Conservation (phyloP, 1,140 invertebrate genomes). For the Radopholus similis region DNA sequence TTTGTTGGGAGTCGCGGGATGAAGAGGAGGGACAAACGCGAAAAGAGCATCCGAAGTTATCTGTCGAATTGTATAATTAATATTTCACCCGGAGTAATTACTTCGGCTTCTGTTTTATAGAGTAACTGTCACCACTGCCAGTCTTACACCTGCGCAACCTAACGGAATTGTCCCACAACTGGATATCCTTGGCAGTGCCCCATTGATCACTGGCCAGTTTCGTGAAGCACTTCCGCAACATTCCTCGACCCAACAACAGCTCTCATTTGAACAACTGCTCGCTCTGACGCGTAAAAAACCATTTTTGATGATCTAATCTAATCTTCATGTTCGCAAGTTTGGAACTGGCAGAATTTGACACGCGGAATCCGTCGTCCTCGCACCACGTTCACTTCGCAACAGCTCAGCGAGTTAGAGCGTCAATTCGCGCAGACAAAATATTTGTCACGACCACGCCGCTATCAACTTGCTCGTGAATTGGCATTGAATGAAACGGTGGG, state of each 20-base stretch:
- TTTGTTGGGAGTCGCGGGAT: no score
- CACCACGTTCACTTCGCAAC: slow-evolving; percentile 96
- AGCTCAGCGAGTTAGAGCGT: slow-evolving; percentile 91
- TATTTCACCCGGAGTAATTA: neutral
- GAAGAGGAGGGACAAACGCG: neutral
- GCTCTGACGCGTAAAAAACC: neutral
- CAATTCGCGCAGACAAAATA: slow-evolving; percentile 99
- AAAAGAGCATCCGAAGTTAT: neutral
- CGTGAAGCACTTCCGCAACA: neutral
- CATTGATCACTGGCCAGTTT: neutral
- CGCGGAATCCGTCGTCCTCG: slow-evolving; percentile 84
- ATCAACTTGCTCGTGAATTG: slow-evolving; percentile 93
- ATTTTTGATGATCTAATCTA: neutral
- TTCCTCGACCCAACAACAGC: neutral
- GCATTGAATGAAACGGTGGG: slow-evolving; percentile 94
- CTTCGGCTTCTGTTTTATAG: neutral
- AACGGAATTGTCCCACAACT: neutral
- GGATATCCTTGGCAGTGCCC: neutral
- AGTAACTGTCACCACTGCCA: neutral
- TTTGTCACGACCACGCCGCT: slow-evolving; percentile 91
- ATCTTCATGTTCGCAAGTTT: slow-evolving; percentile 38
- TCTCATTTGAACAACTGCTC: neutral
- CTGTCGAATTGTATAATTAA: neutral
- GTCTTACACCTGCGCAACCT: neutral
- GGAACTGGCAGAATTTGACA: slow-evolving; percentile 65